Evolutionary conservation across 1,140 invertebrate species (phyloP), one percentile per base, ranked within the genome.

Genomic region (Drosophila seguyi): DNA sequence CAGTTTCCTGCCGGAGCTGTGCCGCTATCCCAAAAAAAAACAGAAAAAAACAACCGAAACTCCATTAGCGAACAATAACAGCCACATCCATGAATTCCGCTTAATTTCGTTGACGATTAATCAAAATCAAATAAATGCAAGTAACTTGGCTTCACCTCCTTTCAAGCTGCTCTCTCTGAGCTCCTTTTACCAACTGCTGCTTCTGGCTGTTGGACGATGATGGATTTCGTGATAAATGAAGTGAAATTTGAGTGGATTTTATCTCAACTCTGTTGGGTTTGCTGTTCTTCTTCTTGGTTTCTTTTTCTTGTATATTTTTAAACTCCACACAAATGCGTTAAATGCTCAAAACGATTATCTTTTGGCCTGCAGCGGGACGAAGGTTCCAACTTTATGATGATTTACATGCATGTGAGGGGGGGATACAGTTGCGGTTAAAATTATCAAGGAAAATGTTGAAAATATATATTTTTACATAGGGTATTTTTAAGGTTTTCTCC

Each of bases 81-180:
- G 45, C 44, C 31, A 22, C 66, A 38, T 36, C 29, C 69, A 36
- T 14, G 38, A 66, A 76, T 78, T 78, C 74, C 74, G 58, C 65
- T 78, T 78, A 78, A 78, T 78, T 78, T 78, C 65, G 74, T 78
- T 78, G 58, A 78, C 74, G 75, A 78, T 78, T 78, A 78, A 78
- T 78, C 74, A 78, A 78, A 78, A 78, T 78, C 74, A 59, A 50
- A 73, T 72, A 76, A 77, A 55, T 68, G 52, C 57, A 78, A 77
- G 75, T 71, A 71, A 78, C 56, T 77, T 71, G 50, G 67, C 31
- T 34, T 27, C 47, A 38, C 29, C 29, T 29, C 38, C 31, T 38
- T 16, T 27, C 38, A 53, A 44, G n/a, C 13, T 11, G 13, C 22
- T 38, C 41, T 31, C 14, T 50, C n/a, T n/a, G n/a, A 36, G 34